Conservation (phyloP, 2,888 invertebrate species). For the Empis livida region DNA sequence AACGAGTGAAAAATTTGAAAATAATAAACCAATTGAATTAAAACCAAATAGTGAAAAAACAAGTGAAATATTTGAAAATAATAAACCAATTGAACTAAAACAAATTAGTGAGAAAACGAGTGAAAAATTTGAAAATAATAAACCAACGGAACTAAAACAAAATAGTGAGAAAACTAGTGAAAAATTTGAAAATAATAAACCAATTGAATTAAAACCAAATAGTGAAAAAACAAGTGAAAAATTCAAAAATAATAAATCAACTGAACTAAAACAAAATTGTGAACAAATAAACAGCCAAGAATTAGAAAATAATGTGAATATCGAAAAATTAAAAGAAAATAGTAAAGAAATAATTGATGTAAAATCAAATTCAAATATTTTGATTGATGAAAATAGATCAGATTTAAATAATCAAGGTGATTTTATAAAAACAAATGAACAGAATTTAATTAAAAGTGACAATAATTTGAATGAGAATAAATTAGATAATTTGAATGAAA, state of each 20-base stretch:
- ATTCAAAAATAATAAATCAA: neutral
- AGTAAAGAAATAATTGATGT: neutral
- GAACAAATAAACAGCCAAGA: neutral
- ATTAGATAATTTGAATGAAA: neutral
- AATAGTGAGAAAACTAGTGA: neutral
- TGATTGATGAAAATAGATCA: neutral
- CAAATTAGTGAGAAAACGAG: neutral
- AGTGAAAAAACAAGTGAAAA: neutral
- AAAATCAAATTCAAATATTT: neutral
- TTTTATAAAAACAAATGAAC: neutral
- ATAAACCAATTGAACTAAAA: neutral
- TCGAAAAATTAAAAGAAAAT: neutral
- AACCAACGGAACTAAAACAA: neutral
- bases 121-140: neutral
- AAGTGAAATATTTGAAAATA: no score
- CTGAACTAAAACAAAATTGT: neutral
- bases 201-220: neutral
- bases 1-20: neutral
- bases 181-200: no score
- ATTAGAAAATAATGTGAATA: neutral
- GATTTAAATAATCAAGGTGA: neutral
- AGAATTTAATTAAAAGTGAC: neutral
- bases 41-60: neutral
- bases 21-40: neutral
- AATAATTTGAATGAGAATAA: neutral